Percentiles rank a stretch among this genome's conserved stretches.
Evolutionary conservation across 2,113 vertebrate genomes (phyloP).

Genomic region (Peromyscus leucopus): DNA sequence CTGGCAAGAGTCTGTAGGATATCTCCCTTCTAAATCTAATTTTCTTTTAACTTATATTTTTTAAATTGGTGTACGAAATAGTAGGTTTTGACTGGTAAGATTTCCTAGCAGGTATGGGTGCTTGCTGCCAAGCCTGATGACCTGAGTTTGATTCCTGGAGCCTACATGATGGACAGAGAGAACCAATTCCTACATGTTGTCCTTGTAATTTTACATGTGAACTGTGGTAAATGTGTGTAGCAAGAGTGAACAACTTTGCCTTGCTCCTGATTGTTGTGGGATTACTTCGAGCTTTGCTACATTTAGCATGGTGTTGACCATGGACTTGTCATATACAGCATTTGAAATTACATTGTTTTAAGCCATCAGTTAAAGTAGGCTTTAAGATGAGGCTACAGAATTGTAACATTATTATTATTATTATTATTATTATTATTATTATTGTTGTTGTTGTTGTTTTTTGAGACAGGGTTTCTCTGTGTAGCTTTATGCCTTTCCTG

Average conservation of each 20-base stretch:
- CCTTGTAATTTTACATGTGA: not conserved
- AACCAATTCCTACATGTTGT: not conserved
- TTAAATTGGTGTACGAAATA: not conserved
- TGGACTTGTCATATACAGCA: not conserved
- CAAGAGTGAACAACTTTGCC: not conserved
- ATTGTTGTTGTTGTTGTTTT: too few species aligned
- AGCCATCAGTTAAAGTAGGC: constrained; percentile 37
- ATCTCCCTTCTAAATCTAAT: not conserved
- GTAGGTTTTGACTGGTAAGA: not conserved
- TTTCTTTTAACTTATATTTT: not conserved
- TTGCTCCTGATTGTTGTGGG: not conserved
- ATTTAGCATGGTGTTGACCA: not conserved
- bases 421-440: too few species aligned
- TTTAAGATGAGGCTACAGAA: constrained; percentile 12
- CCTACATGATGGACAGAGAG: not conserved
- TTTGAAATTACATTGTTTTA: constrained; percentile 41
- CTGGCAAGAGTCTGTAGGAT: not conserved
- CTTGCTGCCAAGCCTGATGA: not conserved
- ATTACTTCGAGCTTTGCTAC: not conserved
- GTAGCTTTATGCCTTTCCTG: too few species aligned
- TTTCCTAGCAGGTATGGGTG: not conserved
- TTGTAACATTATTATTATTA: not conserved
- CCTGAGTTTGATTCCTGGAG: not conserved
- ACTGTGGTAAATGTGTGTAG: not conserved
- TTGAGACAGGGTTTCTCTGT: too few species aligned